A percentile compares a stretch with the other conserved stretches of the same genome.
phyloP scores from a whole-genome alignment of 2,888 invertebrate species.

The Tachystola acroxantha region DNA sequence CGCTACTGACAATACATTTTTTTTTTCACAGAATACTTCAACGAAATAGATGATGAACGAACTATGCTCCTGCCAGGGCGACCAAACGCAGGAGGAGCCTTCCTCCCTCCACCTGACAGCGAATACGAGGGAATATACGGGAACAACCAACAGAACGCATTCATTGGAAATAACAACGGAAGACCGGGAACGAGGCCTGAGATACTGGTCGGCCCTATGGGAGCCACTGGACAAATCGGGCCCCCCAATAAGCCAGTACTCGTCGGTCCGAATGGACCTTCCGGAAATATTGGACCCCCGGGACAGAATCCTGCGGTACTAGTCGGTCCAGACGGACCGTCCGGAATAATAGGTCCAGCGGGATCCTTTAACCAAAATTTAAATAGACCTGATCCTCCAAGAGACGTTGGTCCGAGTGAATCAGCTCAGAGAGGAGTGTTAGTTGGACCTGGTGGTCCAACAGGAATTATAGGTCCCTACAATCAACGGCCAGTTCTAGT shows the following conservation, averaged over 20 bases:
- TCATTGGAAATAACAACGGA: slow-evolving; percentile 17
- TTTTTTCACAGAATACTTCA: slow-evolving; percentile 62
- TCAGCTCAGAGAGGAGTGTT: slow-evolving; percentile 34
- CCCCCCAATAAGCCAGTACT: slow-evolving; percentile 18
- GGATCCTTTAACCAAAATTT: not conserved
- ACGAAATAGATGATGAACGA: slow-evolving; percentile 54
- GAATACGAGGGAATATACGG: slow-evolving; percentile 21
- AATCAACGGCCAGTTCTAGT: slow-evolving; percentile 36
- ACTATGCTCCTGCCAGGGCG: slow-evolving; percentile 41
- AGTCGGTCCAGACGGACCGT: slow-evolving; percentile 52
- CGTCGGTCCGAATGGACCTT: slow-evolving; percentile 20
- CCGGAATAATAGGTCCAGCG: slow-evolving; percentile 26
- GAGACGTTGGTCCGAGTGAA: slow-evolving; percentile 12
- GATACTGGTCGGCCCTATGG: slow-evolving; percentile 26
- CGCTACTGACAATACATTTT: too few species aligned
- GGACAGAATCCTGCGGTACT: slow-evolving; percentile 32
- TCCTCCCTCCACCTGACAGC: slow-evolving; percentile 27
- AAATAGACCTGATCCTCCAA: slow-evolving; percentile 8
- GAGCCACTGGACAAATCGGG: slow-evolving; percentile 23
- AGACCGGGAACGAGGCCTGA: not conserved
- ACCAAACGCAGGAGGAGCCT: slow-evolving; percentile 29
- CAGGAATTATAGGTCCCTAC: slow-evolving; percentile 29
- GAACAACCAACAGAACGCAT: slow-evolving; percentile 20
- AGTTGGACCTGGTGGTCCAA: slow-evolving; percentile 58
- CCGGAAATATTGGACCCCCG: slow-evolving; percentile 26